A percentile compares a stretch with the other conserved stretches of the same genome.
These are phyloP conservation scores for Scaptomyza caliginosa DNA, from an alignment of 2,888 invertebrate genomes.

Conservation along the genomic window DNA sequence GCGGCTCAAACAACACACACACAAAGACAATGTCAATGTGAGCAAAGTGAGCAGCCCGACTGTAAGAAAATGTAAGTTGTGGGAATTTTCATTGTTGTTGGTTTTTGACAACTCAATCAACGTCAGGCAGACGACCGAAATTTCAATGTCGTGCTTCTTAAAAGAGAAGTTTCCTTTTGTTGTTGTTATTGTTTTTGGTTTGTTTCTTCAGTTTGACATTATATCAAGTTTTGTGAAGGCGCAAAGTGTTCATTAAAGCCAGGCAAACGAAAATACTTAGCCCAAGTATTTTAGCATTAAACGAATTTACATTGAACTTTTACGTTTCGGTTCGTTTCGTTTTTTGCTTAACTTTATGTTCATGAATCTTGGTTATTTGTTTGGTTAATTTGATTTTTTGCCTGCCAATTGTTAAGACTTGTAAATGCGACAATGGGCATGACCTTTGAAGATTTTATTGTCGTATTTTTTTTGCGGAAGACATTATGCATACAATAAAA, in stretches of 20 bases:
- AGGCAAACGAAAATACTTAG: slow-evolving; percentile 7
- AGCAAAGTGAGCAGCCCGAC: not conserved
- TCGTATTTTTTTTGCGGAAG: slow-evolving; percentile 22
- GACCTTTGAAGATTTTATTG: slow-evolving; percentile 14
- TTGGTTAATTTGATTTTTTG: slow-evolving; percentile 38
- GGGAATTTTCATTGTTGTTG: slow-evolving; percentile 51
- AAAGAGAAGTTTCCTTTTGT: slow-evolving; percentile 60
- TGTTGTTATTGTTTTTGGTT: slow-evolving; percentile 20
- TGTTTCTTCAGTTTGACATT: slow-evolving; percentile 43
- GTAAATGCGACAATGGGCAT: slow-evolving; percentile 37
- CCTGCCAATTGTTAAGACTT: slow-evolving; percentile 47
- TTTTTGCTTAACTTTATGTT: slow-evolving; percentile 10
- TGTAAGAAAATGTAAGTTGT: slow-evolving; percentile 40
- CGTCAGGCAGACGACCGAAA: slow-evolving; percentile 30
- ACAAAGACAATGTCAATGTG: slow-evolving; percentile 51
- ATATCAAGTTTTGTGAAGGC: slow-evolving; percentile 44
- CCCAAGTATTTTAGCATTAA: slow-evolving; percentile 6
- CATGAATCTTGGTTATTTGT: slow-evolving; percentile 7
- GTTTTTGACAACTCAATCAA: slow-evolving; percentile 71
- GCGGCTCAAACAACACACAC: slow-evolving; percentile 2
- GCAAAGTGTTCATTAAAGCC: slow-evolving; percentile 43
- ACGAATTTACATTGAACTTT: slow-evolving; percentile 5
- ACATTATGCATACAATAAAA: slow-evolving; percentile 3
- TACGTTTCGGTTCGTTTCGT: too few relatives aligned
- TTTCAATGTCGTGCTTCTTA: slow-evolving; percentile 46